A percentile compares a stretch with the other conserved stretches of the same genome.
Evolutionary conservation across 2,888 invertebrate species (phyloP).

Genomic region (Altica lythri): DNA sequence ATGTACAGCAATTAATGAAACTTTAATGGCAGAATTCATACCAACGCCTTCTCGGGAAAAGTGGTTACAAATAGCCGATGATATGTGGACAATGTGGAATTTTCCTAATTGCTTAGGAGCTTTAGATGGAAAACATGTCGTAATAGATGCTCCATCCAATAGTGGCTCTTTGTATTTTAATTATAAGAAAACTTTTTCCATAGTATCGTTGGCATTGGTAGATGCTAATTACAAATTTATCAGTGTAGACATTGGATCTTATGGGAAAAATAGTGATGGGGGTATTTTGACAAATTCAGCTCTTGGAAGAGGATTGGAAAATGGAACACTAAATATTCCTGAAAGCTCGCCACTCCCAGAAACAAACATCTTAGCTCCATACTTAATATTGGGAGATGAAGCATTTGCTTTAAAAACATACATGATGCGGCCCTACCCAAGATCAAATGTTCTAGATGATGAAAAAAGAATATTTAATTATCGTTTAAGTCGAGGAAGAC

Average conservation of each 20-base stretch:
- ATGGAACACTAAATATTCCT: constrained; percentile 29
- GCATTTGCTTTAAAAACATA: constrained; percentile 40
- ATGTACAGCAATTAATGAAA: too few relatives aligned
- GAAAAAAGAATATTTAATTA: too few relatives aligned
- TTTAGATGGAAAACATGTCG: too few relatives aligned
- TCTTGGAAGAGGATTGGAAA: constrained; percentile 34
- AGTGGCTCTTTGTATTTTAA: too few relatives aligned
- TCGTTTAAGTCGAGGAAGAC: too few relatives aligned
- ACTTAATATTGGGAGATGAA: constrained; percentile 41
- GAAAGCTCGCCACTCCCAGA: constrained; percentile 20
- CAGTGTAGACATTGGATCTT: constrained; percentile 42
- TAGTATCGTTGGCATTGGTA: constrained; percentile 42
- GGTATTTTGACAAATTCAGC: constrained; percentile 40
- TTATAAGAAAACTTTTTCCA: constrained; percentile 31
- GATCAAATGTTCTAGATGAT: too few relatives aligned
- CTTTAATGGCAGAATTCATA: too few relatives aligned
- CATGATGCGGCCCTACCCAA: constrained; percentile 30
- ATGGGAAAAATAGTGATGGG: constrained; percentile 45
- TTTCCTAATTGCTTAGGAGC: too few relatives aligned
- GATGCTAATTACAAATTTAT: constrained; percentile 44
- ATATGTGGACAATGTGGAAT: too few relatives aligned
- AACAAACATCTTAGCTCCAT: constrained; percentile 29
- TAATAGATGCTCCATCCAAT: too few relatives aligned
- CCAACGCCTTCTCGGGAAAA: too few relatives aligned
- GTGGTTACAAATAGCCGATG: too few relatives aligned